Evolutionary conservation across 1,140 invertebrate genomes (phyloP).

Genomic region (Polyergus mexicanus): DNA sequence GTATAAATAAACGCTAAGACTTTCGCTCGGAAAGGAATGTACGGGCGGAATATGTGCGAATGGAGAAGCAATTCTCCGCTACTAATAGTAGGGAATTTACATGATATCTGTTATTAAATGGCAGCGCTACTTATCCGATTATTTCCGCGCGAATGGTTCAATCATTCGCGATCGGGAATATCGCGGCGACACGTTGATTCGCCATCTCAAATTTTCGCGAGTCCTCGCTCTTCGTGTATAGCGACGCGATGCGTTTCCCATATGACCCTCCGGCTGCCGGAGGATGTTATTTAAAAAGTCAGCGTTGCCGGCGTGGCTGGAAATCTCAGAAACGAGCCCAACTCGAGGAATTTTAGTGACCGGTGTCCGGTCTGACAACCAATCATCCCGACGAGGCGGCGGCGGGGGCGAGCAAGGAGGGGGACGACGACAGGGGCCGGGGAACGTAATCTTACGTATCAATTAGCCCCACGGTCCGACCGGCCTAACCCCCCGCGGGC

Average conservation of each 20-base stretch:
- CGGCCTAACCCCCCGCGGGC: slow-evolving; percentile 86
- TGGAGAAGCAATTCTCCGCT: not conserved
- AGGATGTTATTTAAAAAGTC: slow-evolving; percentile 53
- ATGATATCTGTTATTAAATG: not conserved
- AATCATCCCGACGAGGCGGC: slow-evolving; percentile 75
- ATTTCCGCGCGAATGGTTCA: not conserved
- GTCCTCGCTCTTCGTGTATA: not conserved
- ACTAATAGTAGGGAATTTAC: not conserved
- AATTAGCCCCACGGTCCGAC: slow-evolving; percentile 86
- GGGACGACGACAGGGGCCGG: slow-evolving; percentile 65
- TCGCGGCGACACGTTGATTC: too few species aligned
- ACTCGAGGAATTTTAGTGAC: slow-evolving; percentile 80
- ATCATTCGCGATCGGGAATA: not conserved
- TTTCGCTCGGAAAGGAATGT: not conserved
- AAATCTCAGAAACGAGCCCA: slow-evolving; percentile 58
- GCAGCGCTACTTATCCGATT: not conserved
- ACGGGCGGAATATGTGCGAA: too few species aligned
- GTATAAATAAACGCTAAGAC: not conserved
- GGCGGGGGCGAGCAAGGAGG: not conserved
- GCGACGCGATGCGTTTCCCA: not conserved
- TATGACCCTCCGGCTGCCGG: slow-evolving; percentile 1
- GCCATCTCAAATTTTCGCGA: not conserved
- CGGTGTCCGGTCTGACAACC: slow-evolving; percentile 75
- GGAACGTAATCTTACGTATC: slow-evolving; percentile 87
- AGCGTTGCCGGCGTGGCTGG: not conserved